A percentile compares a stretch with the other conserved stretches of the same genome.
Conservation (phyloP, 2,113 vertebrate genomes). For the Oreocharis arfaki region DNA sequence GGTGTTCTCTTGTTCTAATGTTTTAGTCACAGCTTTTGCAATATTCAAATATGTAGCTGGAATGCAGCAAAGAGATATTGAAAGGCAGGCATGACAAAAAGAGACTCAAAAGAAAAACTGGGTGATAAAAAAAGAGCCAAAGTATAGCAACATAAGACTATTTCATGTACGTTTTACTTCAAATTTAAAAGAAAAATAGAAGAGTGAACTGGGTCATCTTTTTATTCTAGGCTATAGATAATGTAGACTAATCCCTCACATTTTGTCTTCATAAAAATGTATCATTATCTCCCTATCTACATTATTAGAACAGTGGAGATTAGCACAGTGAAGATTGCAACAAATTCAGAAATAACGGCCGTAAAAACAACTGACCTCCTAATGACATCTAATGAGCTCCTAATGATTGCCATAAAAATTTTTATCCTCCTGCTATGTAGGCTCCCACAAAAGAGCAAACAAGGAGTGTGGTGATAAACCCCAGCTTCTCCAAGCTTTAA, state of each 20-base stretch:
- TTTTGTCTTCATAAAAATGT: background rate
- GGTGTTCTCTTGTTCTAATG: conserved; percentile 54
- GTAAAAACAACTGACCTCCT: background rate
- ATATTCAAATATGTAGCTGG: conserved; percentile 25
- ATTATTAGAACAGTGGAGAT: background rate
- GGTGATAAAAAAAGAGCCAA: background rate
- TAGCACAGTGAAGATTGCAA: background rate
- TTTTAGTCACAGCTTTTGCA: conserved; percentile 56
- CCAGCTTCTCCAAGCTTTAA: background rate
- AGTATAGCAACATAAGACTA: background rate
- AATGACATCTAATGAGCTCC: background rate
- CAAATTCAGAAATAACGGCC: background rate
- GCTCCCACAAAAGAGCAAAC: background rate
- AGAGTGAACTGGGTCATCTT: background rate
- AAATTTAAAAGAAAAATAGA: background rate
- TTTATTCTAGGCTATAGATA: background rate
- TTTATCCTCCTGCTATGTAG: background rate
- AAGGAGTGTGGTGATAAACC: background rate
- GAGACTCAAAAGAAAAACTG: background rate
- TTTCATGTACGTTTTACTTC: background rate
- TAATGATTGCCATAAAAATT: background rate
- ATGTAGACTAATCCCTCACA: background rate
- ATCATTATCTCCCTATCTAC: background rate
- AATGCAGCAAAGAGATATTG: conserved; percentile 15
- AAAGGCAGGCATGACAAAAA: background rate